Conservation (phyloP, 2,113 vertebrate species). For the Paramormyrops kingsleyae region DNA sequence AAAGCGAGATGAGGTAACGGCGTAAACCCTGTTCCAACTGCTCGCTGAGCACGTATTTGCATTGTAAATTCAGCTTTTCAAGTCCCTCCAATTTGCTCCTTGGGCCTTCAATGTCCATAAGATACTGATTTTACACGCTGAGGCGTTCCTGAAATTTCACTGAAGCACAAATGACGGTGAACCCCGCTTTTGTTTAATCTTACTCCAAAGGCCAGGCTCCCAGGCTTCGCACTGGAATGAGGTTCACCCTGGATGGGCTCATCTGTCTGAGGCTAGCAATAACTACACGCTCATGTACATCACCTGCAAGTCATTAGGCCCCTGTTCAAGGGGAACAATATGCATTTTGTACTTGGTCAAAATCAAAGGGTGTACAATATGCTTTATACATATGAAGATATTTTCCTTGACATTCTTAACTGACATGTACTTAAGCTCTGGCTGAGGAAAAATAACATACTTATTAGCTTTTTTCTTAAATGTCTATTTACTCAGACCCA, state of each 20-base stretch:
- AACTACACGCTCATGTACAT: not conserved
- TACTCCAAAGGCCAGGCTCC: slow-evolving; percentile 10
- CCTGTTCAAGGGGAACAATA: not conserved
- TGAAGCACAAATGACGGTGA: not conserved
- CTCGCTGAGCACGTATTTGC: not conserved
- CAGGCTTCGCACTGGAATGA: not conserved
- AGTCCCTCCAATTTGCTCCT: not conserved
- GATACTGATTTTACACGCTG: not conserved
- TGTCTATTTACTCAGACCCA: not conserved
- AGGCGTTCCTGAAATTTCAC: not conserved
- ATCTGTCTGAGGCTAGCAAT: not conserved
- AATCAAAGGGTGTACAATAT: not conserved
- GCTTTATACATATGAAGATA: not conserved
- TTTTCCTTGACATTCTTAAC: not conserved
- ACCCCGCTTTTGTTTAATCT: slow-evolving; percentile 8
- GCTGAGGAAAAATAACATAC: not conserved
- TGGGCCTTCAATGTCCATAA: slow-evolving; percentile 10
- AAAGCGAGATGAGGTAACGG: not conserved
- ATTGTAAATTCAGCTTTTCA: slow-evolving; percentile 15
- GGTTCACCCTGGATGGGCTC: not conserved
- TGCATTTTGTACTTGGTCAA: not conserved
- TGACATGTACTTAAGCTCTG: not conserved
- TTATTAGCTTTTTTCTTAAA: not conserved
- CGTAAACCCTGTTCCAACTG: not conserved
- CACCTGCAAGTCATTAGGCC: slow-evolving; percentile 20